Base-by-base conservation (phyloP, 2,113 vertebrate species). In the Loxodonta africana region DNA sequence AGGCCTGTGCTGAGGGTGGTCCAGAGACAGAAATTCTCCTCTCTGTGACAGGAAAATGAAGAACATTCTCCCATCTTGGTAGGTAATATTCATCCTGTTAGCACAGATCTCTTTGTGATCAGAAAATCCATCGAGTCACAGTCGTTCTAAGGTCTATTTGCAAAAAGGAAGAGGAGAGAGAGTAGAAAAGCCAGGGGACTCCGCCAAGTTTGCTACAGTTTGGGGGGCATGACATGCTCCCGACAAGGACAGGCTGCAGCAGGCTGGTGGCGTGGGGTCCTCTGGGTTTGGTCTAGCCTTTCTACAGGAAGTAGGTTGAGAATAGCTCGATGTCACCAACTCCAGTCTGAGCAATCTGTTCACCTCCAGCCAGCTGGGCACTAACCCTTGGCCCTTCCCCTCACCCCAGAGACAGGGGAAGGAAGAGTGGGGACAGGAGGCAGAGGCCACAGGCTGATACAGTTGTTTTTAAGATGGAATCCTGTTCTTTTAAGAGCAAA, bases 401-500 rank as follows among this genome's bases (percentile, higher is more conserved):
- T 90, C 48, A 23, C 20, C 15, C 0, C 69, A 57, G 87, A 76
- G n/a, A 48, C 21, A 18, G 30, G 14, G 71, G 23, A 88, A 65
- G 37, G 51, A 20, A 44, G 28, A 41, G 23, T 17, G 28, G 5
- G 30, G 78, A 37, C 18, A 71, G 62, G 30, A 71, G 26, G 53
- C 28, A 84, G 62, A 88, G 80, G 76, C 46, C 46, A 73, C 81
- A 82, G 63, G 51, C 33, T 46, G 12, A 33, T 60, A 8, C 65
- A 14, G 10, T 4, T 1, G 23, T 44, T 67, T 60, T 76, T 46
- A 48, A 74, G 37, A 82, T 28, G 26, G 21, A 44, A 74, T 85
- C 88, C 80, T 93, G 20, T 46, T 85, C 85, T 88, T 86, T 82
- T 53, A 67, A 91, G 91, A 88, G 67, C 37, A 83, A 89, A 85